These are phyloP conservation scores for Crotalus helleri DNA, from an alignment of 2,113 vertebrate species.

Conservation along the genomic window DNA sequence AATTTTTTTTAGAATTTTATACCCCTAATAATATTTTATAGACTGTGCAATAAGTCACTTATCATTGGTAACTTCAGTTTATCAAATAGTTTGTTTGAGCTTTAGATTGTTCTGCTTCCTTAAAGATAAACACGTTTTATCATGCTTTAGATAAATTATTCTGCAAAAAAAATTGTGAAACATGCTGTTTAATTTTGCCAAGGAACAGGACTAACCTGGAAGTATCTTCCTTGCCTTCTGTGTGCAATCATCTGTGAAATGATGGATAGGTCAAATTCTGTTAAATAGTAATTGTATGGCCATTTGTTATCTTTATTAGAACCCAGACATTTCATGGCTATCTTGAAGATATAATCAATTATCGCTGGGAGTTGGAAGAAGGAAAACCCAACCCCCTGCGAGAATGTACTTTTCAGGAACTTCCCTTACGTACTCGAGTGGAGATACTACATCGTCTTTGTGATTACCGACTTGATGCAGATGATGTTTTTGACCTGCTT, in stretches of 20 bases:
- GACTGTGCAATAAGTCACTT: background rate
- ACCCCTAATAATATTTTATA: background rate
- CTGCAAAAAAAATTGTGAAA: background rate
- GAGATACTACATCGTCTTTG: constrained; percentile 94
- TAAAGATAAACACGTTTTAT: background rate
- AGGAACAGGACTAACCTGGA: background rate
- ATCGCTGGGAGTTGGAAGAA: constrained; percentile 96
- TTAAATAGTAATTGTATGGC: background rate
- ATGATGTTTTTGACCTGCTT: constrained; percentile 94
- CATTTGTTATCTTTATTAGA: constrained; percentile 62
- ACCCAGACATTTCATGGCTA: constrained; percentile 89
- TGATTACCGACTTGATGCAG: constrained; percentile 94
- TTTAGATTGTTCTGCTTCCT: background rate
- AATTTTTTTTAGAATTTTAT: background rate
- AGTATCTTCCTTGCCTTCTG: background rate
- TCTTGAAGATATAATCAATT: constrained; percentile 97
- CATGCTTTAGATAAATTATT: background rate
- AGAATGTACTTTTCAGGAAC: constrained; percentile 82
- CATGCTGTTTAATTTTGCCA: background rate
- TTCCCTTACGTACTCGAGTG: constrained; percentile 84
- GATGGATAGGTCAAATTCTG: background rate
- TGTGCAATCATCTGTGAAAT: background rate
- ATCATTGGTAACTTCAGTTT: background rate
- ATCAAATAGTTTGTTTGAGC: background rate
- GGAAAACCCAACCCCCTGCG: constrained; percentile 92